Base-by-base conservation (phyloP, 2,797 vertebrate genomes). In the Holocentrus rufus region DNA sequence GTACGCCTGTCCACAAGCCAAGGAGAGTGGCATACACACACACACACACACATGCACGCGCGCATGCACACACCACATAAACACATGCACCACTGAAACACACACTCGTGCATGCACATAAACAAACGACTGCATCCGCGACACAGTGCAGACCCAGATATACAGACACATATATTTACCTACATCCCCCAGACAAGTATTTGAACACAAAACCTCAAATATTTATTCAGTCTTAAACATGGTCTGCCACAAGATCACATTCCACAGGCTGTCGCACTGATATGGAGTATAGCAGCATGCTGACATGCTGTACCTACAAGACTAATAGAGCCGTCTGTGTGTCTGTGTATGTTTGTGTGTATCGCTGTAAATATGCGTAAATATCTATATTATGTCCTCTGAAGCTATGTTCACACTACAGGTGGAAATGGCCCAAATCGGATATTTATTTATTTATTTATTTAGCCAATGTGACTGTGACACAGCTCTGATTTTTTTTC, bases 1-100 rank as follows among this genome's bases (percentile, higher is more conserved):
- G 88, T 90, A 90, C 68, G 90, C 87, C 85, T 92, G 89, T 91
- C 89, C 87, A 89, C 89, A 89, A 88, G 88, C 91, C 87, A 89
- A 84, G 87, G 84, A 91, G 87, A 92, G 81, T 82, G 82, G 82
- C 85, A 75, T 30, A 79, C 74, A 85, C 76, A 80, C 76, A 76
- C 62, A 78, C 63, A 84, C 62, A 84, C 72, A 66, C 52, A 70
- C 61, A 66, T 56, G 63, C 50, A 72, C 27, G 46, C 63, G 25
- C 44, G 47, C 31, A 53, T 57, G 25, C 44, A 54, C 31, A 68
- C 25, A 47, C 18, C n/a, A n/a, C n/a, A n/a, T n/a, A n/a, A n/a
- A n/a, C n/a, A n/a, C n/a, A n/a, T n/a, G n/a, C n/a, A n/a, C n/a
- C n/a, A n/a, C n/a, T n/a, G n/a, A n/a, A n/a, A 69, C 5, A 25